Percentiles rank a stretch among this genome's conserved stretches.
Evolutionary conservation across 2,797 vertebrate species (phyloP).

Genomic region (Podarcis siculus): DNA sequence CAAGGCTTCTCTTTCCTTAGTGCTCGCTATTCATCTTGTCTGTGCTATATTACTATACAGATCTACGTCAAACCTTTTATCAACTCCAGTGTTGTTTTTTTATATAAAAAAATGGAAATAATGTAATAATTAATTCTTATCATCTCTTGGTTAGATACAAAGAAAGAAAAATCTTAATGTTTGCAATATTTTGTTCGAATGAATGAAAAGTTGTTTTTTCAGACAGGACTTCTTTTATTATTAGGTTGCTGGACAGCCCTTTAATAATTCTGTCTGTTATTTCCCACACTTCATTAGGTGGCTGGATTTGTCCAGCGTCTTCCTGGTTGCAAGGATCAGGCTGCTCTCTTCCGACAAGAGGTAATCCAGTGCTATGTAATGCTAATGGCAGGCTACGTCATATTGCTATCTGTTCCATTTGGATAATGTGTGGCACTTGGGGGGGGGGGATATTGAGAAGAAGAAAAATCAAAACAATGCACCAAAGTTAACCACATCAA

Average conservation of each 20-base stretch:
- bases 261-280: slow-evolving; percentile 21
- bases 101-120: too few species aligned
- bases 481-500: background rate
- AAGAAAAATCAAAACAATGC: background rate
- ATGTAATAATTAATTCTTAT: too few species aligned
- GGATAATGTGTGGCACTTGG: too few species aligned
- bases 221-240: background rate
- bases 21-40: background rate
- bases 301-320: slow-evolving; percentile 89
- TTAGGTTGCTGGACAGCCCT: background rate
- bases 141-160: background rate
- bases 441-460: background rate
- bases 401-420: background rate
- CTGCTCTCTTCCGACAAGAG: slow-evolving; percentile 89
- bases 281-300: slow-evolving; percentile 77
- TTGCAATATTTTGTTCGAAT: background rate
- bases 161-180: background rate
- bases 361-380: slow-evolving; percentile 69
- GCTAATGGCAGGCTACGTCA: background rate
- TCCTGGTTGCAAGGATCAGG: slow-evolving; percentile 89
- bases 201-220: background rate
- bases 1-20: background rate
- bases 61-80: background rate
- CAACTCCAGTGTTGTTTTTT: background rate
- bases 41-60: background rate